phyloP scores from a whole-genome alignment of 2,113 vertebrate species.

The Noctilio leporinus region DNA sequence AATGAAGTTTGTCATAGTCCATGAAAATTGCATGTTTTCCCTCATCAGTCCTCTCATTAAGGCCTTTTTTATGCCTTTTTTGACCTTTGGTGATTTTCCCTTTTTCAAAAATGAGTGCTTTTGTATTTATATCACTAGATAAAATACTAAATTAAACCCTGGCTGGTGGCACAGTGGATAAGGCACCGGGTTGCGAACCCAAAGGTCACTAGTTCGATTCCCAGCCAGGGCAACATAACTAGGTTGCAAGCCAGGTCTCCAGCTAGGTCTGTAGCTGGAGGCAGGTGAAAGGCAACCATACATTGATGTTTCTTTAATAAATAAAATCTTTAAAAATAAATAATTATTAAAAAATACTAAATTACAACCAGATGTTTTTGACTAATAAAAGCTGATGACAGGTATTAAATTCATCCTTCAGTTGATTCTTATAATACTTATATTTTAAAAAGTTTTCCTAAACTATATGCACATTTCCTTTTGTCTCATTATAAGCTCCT shows the following conservation, averaged over 20 bases:
- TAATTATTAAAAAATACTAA: too few species aligned
- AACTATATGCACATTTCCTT: neutral
- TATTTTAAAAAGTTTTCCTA: neutral
- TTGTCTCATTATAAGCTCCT: neutral
- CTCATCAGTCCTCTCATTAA: neutral
- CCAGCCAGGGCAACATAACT: too few species aligned
- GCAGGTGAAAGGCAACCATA: too few species aligned
- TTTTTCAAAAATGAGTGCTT: neutral
- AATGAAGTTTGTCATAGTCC: neutral
- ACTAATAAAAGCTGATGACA: neutral
- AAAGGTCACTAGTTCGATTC: too few species aligned
- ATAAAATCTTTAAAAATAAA: too few species aligned
- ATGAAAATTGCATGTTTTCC: neutral
- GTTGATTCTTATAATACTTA: neutral
- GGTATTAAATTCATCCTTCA: neutral
- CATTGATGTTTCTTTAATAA: too few species aligned
- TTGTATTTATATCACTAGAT: neutral
- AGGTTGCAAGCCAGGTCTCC: too few species aligned
- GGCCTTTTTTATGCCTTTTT: neutral
- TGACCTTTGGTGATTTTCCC: neutral
- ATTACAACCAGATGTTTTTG: neutral
- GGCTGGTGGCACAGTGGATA: too few species aligned
- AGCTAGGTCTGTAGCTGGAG: too few species aligned
- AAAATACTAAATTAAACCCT: neutral
- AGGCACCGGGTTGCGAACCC: too few species aligned